These are phyloP conservation scores for Anguilla anguilla DNA, from an alignment of 2,797 vertebrate genomes.

Conservation along the genomic window DNA sequence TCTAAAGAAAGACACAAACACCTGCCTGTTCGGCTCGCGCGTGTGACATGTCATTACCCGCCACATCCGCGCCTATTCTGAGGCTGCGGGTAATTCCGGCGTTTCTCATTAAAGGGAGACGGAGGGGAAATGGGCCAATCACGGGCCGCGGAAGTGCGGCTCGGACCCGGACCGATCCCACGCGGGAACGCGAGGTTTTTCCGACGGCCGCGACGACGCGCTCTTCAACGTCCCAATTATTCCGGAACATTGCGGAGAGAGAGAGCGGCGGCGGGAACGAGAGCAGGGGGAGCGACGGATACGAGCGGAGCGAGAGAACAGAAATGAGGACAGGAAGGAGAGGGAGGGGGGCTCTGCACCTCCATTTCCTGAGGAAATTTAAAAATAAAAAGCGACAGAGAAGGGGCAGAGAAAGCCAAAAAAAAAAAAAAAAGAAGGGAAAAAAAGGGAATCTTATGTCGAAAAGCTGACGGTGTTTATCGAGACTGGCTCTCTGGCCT, in stretches of 20 bases:
- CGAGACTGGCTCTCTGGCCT: neutral
- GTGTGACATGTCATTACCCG: conserved; percentile 63
- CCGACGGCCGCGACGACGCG: conserved; percentile 54
- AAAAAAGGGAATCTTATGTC: conserved; percentile 34
- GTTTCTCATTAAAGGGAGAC: conserved; percentile 80
- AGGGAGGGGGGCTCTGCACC: conserved; percentile 54
- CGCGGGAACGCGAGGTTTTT: conserved; percentile 75
- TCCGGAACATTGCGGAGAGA: conserved; percentile 64
- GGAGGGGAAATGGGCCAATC: conserved; percentile 81
- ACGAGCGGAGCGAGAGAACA: neutral
- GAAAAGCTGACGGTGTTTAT: conserved; percentile 9
- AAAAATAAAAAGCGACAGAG: conserved; percentile 56
- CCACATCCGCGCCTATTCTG: conserved; percentile 60
- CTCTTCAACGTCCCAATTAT: conserved; percentile 71
- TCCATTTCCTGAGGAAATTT: conserved; percentile 47
- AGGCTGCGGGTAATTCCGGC: conserved; percentile 76
- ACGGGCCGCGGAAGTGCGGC: conserved; percentile 39
- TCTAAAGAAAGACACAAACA: neutral
- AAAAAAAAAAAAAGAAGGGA: conserved; percentile 58
- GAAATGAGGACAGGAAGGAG: neutral
- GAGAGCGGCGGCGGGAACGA: conserved; percentile 55
- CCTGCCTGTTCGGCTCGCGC: conserved; percentile 53
- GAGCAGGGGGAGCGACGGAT: neutral
- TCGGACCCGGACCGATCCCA: conserved; percentile 56
- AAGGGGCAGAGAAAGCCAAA: conserved; percentile 45